phyloP scores from a whole-genome alignment of 2,113 vertebrate genomes.

The Apteryx owenii region DNA sequence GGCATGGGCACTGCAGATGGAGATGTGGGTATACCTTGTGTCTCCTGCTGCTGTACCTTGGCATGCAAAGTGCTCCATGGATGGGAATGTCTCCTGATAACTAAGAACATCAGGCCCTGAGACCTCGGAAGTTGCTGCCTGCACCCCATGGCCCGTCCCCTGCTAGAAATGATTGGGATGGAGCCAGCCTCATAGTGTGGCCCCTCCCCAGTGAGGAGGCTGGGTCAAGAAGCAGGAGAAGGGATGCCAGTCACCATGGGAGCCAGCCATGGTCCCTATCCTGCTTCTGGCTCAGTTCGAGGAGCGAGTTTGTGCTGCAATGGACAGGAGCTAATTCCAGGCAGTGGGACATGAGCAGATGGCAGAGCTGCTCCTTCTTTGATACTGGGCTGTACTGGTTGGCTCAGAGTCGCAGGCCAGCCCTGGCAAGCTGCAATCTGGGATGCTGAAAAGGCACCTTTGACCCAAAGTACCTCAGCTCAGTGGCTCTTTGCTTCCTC shows the following conservation, averaged over 20 bases:
- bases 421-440: too few relatives aligned
- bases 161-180: background rate
- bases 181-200: background rate
- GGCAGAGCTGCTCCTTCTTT: background rate
- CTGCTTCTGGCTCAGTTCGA: background rate
- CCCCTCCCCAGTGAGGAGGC: background rate
- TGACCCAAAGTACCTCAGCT: background rate
- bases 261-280: background rate
- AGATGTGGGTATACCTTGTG: background rate
- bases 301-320: background rate
- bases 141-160: background rate
- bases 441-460: too few relatives aligned
- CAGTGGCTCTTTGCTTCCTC: background rate
- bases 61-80: background rate
- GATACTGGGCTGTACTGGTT: rapidly evolving
- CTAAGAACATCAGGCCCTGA: too few relatives aligned
- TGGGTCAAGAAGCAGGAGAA: background rate
- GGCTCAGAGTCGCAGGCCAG: background rate
- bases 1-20: rapidly evolving
- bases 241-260: background rate
- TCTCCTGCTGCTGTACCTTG: background rate
- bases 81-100: background rate
- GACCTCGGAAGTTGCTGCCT: background rate
- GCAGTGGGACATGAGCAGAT: rapidly evolving
- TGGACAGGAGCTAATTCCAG: background rate